These are phyloP conservation scores for Apotomis betuletana DNA, from an alignment of 2,888 invertebrate species.

Conservation along the genomic window DNA sequence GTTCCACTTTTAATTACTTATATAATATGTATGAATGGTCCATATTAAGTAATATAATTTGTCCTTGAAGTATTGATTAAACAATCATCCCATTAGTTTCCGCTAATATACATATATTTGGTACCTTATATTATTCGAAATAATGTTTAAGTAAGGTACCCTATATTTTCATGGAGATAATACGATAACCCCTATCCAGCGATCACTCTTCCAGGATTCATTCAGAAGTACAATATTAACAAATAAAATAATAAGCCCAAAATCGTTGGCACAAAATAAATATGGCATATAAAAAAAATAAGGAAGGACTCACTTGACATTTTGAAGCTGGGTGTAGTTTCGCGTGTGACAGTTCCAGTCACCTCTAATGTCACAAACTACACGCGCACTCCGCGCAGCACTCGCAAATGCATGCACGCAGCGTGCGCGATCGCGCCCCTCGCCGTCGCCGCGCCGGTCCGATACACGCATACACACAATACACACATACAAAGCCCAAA, in stretches of 20 bases:
- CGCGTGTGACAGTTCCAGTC: constrained; percentile 75
- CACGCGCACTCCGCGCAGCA: constrained; percentile 76
- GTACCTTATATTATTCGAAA: not conserved
- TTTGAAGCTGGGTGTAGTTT: constrained; percentile 76
- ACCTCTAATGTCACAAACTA: constrained; percentile 74
- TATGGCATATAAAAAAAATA: not conserved
- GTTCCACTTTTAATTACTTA: constrained; percentile 13
- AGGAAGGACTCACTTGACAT: constrained; percentile 74
- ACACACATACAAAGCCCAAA: constrained; percentile 53
- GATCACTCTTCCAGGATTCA: constrained; percentile 6
- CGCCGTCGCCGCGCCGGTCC: constrained; percentile 49
- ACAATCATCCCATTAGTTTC: not conserved
- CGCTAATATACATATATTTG: not conserved
- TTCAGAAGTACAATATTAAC: not conserved
- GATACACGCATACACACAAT: constrained; percentile 52
- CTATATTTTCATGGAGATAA: constrained; percentile 25
- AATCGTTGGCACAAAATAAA: not conserved
- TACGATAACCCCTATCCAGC: constrained; percentile 25
- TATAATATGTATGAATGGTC: constrained; percentile 3
- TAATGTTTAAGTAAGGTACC: constrained; percentile 20
- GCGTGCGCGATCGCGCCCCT: constrained; percentile 57
- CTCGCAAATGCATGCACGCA: constrained; percentile 71
- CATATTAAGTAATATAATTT: not conserved
- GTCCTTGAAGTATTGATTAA: constrained; percentile 2
- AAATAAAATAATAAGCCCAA: too few species aligned